A percentile compares a stretch with the other conserved stretches of the same genome.
These are phyloP conservation scores for Sinocyclocheilus maitianheensis DNA, from an alignment of 2,113 vertebrate genomes.

Conservation along the genomic window DNA sequence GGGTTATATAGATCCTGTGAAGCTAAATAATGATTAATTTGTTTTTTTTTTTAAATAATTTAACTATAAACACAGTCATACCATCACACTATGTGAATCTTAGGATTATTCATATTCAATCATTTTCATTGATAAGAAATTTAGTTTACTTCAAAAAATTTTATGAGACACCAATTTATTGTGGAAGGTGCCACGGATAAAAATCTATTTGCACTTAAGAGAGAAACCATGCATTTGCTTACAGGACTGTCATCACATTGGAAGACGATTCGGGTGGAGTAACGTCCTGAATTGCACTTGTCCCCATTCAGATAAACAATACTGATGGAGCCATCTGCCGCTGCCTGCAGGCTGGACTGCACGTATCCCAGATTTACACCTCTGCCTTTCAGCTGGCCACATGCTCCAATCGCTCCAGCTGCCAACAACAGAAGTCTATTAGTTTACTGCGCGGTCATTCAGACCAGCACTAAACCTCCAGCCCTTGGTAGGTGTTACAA, in stretches of 20 bases:
- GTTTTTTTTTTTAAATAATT: not conserved
- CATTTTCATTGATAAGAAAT: not conserved
- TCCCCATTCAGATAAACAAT: slow-evolving; percentile 90
- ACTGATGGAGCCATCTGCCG: slow-evolving; percentile 85
- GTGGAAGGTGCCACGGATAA: not conserved
- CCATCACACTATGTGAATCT: not conserved
- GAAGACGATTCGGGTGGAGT: slow-evolving; percentile 88
- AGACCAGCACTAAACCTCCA: not conserved
- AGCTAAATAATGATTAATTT: not conserved
- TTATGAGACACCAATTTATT: not conserved
- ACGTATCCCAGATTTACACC: slow-evolving; percentile 85
- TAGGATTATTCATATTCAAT: not conserved
- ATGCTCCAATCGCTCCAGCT: slow-evolving; percentile 89
- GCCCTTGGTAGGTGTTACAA: not conserved
- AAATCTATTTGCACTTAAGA: not conserved
- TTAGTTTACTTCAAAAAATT: not conserved
- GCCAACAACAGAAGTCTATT: slow-evolving; percentile 41
- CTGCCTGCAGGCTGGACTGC: slow-evolving; percentile 85
- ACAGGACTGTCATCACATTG: slow-evolving; percentile 86
- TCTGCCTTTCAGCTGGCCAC: slow-evolving; percentile 70
- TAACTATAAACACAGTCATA: not conserved
- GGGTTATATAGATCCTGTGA: not conserved
- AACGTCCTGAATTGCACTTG: slow-evolving; percentile 74
- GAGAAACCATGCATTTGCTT: slow-evolving; percentile 51
- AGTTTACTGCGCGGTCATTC: not conserved